Conservation (phyloP, 2,888 invertebrate genomes). For the Chrysolina oricalcia region DNA sequence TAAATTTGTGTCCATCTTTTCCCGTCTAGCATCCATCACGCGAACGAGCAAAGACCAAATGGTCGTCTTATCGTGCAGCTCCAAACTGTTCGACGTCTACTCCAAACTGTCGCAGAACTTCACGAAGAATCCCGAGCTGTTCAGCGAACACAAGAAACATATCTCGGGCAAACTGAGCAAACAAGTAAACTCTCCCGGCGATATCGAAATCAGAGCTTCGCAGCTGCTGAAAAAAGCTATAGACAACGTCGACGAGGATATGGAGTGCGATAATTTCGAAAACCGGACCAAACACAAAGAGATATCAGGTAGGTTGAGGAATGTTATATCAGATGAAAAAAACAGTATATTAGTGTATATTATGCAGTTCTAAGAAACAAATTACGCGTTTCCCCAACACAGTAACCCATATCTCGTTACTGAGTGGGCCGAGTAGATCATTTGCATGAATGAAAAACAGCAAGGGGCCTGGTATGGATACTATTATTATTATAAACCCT, state of each 20-base stretch:
- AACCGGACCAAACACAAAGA: slow-evolving; percentile 19
- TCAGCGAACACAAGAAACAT: slow-evolving; percentile 31
- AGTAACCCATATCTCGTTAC: no score
- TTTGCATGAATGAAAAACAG: no score
- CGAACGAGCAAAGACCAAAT: slow-evolving; percentile 35
- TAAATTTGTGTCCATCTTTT: no score
- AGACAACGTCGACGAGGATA: slow-evolving; percentile 40
- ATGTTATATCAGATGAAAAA: not conserved
- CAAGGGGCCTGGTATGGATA: no score
- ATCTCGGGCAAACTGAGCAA: slow-evolving; percentile 43
- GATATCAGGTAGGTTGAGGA: not conserved
- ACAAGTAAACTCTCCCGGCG: slow-evolving; percentile 32
- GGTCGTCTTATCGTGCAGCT: slow-evolving; percentile 36
- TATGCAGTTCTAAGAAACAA: no score
- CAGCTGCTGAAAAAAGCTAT: slow-evolving; percentile 44
- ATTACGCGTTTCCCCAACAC: no score
- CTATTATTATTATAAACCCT: no score
- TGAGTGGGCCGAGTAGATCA: no score
- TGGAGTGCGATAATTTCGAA: slow-evolving; percentile 31
- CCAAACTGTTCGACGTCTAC: slow-evolving; percentile 51
- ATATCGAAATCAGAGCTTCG: slow-evolving; percentile 47
- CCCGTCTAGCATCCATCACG: not conserved
- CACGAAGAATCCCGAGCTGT: slow-evolving; percentile 37
- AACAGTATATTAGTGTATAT: no score
- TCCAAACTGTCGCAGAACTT: slow-evolving; percentile 40